These are phyloP conservation scores for Phlogophora meticulosa DNA, from an alignment of 2,888 invertebrate genomes.

Conservation along the genomic window DNA sequence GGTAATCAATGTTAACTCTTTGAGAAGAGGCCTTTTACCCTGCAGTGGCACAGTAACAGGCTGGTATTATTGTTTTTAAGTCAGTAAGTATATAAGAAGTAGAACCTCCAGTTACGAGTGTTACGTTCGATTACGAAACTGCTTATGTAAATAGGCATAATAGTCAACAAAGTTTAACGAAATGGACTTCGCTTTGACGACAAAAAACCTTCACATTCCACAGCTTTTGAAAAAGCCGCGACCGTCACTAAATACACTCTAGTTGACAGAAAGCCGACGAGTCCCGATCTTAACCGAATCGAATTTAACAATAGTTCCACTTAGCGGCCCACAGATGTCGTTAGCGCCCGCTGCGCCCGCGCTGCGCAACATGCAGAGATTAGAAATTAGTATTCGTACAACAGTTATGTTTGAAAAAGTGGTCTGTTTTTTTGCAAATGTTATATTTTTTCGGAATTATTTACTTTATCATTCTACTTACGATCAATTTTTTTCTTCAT, in stretches of 20 bases:
- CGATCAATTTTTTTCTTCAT: not conserved
- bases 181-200: conserved; percentile 65
- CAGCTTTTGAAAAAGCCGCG: conserved; percentile 80
- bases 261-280: conserved; percentile 84
- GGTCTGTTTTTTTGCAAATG: conserved; percentile 33
- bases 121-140: conserved; percentile 63
- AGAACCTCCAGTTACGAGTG: conserved; percentile 10
- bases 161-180: conserved; percentile 66
- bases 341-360: conserved; percentile 86
- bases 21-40: too few relatives aligned
- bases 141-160: conserved; percentile 66
- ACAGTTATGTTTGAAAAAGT: conserved; percentile 56
- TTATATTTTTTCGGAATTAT: not conserved
- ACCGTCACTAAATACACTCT: conserved; percentile 86
- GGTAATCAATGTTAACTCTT: too few relatives aligned
- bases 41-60: too few relatives aligned
- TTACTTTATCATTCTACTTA: not conserved
- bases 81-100: too few relatives aligned
- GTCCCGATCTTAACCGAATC: conserved; percentile 80
- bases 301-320: conserved; percentile 88
- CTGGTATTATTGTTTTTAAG: too few relatives aligned
- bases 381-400: conserved; percentile 76
- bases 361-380: conserved; percentile 77
- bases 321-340: conserved; percentile 89
- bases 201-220: conserved; percentile 85